Evolutionary conservation across 2,888 invertebrate species (phyloP), one percentile per base, ranked within the genome.

Genomic region (Caprella mutica): DNA sequence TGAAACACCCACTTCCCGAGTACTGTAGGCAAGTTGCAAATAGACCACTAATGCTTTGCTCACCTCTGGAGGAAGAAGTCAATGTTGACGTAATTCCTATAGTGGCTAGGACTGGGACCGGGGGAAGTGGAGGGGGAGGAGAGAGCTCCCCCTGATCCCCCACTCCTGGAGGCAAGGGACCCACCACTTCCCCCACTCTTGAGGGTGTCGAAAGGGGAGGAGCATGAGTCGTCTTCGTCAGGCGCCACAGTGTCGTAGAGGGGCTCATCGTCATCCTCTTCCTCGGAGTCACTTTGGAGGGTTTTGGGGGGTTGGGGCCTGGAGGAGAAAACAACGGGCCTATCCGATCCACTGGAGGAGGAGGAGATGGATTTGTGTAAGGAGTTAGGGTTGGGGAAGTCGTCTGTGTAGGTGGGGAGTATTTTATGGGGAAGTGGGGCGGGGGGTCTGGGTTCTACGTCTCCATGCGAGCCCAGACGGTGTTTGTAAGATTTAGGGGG

Each of bases 31-130:
- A n/a, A n/a, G n/a, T n/a, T n/a, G n/a, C n/a, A n/a, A n/a, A n/a
- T n/a, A n/a, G n/a, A n/a, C n/a, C n/a, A n/a, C n/a, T n/a, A n/a
- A n/a, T n/a, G n/a, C n/a, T n/a, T n/a, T n/a, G n/a, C 64, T 58
- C 56, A 64, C 64, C 59, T 60, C 29, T 64, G 58, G 12, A 90
- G 81, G 69, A 90, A 90, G 73, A 88, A 90, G 74, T 90, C 89
- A 75, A 90, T 89, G 74, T 90, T 90, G 73, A 89, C 89, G 75
- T 90, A 90, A 75, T 90, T 89, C 65, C 87, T 85, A 66, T 84
- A 65, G 51, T 67, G 65, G 54, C 67, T 66, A 33, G 67, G 62
- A 33, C 66, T 57, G 4, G 63, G 63, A 19, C 57, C 60, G 9
- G 53, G 58, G 6, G 60, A 56, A 2, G 54, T 58, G 5, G 51